These are phyloP conservation scores for Petrolisthes manimaculis DNA, from an alignment of 2,888 invertebrate species.

Conservation along the genomic window DNA sequence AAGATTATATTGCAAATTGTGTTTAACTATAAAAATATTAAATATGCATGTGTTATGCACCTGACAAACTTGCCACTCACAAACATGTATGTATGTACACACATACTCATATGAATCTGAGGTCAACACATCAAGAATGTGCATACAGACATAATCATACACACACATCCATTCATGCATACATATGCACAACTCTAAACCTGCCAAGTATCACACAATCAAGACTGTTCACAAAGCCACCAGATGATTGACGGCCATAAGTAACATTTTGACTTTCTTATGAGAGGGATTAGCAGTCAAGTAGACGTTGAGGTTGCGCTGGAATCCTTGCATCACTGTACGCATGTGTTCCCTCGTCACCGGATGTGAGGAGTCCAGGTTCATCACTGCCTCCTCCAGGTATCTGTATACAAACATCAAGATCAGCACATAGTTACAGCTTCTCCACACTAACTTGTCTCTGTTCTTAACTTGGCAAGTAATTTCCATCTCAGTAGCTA, in stretches of 20 bases:
- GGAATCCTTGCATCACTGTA: conserved; percentile 81
- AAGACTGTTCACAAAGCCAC: conserved; percentile 37
- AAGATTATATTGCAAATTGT: too few species aligned
- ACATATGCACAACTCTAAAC: background rate
- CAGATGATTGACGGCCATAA: conserved; percentile 74
- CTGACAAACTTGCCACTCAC: background rate
- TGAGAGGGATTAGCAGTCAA: conserved; percentile 78
- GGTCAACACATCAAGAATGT: background rate
- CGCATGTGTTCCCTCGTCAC: conserved; percentile 87
- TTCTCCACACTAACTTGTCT: background rate
- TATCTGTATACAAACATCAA: conserved; percentile 75
- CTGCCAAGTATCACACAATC: background rate
- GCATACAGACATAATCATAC: conserved; percentile 20
- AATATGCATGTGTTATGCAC: background rate
- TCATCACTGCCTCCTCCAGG: conserved; percentile 87
- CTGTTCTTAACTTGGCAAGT: background rate
- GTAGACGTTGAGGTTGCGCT: conserved; percentile 81
- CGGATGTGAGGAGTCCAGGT: conserved; percentile 81
- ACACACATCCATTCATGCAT: background rate
- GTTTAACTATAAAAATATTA: background rate
- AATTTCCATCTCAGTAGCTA: background rate
- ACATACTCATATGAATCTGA: conserved; percentile 30
- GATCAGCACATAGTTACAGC: background rate
- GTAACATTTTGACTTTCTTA: conserved; percentile 79
- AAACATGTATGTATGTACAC: background rate